Percentiles rank a stretch among this genome's conserved stretches.
Conservation (phyloP, 2,888 invertebrate genomes). For the Campopleginae sp. region DNA sequence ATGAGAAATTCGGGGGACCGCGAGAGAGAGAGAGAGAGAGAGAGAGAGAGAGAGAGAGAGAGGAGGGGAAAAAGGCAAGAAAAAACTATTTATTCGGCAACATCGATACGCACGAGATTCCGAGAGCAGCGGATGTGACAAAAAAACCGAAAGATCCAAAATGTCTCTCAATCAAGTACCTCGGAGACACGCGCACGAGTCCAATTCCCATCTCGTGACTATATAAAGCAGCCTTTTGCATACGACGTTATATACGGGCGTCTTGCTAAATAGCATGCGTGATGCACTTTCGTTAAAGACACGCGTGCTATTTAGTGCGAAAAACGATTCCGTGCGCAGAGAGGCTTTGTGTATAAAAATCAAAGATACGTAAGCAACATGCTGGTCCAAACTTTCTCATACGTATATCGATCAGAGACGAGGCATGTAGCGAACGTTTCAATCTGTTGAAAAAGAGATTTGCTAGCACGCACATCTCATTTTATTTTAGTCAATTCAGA, state of each 20-base stretch:
- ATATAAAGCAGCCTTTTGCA: neutral
- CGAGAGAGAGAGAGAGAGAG: neutral
- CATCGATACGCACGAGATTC: slow-evolving; percentile 34
- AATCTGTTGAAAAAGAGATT: slow-evolving; percentile 35
- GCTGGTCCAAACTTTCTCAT: neutral
- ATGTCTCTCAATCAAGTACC: slow-evolving; percentile 22
- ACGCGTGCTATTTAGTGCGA: too few relatives aligned
- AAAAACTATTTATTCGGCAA: slow-evolving; percentile 16
- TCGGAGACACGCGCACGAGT: slow-evolving; percentile 28
- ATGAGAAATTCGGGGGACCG: too few relatives aligned
- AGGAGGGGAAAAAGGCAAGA: neutral
- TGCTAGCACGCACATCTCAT: slow-evolving; percentile 61
- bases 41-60: neutral
- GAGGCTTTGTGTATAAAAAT: neutral
- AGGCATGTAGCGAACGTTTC: slow-evolving; percentile 1
- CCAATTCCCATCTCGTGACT: neutral
- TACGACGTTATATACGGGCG: neutral
- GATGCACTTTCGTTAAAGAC: neutral
- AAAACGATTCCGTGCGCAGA: too few relatives aligned
- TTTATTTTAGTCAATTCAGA: slow-evolving; percentile 19
- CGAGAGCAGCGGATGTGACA: slow-evolving; percentile 23
- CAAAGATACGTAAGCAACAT: neutral
- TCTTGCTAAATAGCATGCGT: neutral
- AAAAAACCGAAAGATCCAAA: slow-evolving; percentile 24
- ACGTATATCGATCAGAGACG: slow-evolving; percentile 6